Evolutionary conservation across 2,113 vertebrate genomes (phyloP).

Genomic region (Albula glossodonta): DNA sequence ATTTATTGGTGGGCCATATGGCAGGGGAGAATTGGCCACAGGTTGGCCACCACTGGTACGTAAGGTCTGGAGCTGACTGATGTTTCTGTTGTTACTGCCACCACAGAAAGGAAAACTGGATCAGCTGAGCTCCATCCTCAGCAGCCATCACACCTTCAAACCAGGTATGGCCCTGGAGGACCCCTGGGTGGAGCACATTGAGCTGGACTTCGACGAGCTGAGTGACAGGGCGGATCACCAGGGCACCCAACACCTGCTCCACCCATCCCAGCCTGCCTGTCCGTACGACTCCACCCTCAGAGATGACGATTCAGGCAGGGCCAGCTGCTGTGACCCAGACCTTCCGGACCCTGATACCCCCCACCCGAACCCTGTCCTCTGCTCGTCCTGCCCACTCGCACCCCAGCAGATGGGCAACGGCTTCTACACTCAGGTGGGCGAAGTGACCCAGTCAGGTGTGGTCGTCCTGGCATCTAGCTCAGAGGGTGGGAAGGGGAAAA

Average conservation of each 20-base stretch:
- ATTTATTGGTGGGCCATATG: no score
- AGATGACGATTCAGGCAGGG: conserved; percentile 89
- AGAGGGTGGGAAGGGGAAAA: conserved; percentile 61
- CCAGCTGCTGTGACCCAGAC: conserved; percentile 91
- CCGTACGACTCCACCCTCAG: conserved; percentile 69
- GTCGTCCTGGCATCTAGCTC: conserved; percentile 85
- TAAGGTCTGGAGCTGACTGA: no score
- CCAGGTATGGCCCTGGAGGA: conserved; percentile 79
- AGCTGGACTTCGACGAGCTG: conserved; percentile 86
- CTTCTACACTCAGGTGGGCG: conserved; percentile 87
- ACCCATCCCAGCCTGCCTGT: conserved; percentile 63
- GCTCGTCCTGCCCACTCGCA: conserved; percentile 30
- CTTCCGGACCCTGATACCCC: conserved; percentile 61
- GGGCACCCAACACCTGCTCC: conserved; percentile 79
- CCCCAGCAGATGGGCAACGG: conserved; percentile 62
- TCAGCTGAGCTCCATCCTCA: conserved; percentile 86
- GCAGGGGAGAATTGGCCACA: no score
- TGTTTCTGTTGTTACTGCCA: not conserved
- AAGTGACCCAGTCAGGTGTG: conserved; percentile 82
- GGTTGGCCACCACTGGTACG: no score
- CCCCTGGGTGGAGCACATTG: conserved; percentile 95
- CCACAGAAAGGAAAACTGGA: conserved; percentile 86
- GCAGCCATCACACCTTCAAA: conserved; percentile 77
- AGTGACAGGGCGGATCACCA: conserved; percentile 72
- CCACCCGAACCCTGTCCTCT: not conserved